Evolutionary conservation across 1,140 invertebrate genomes (phyloP), one percentile per base, ranked within the genome.

Genomic region (Achroia grisella): DNA sequence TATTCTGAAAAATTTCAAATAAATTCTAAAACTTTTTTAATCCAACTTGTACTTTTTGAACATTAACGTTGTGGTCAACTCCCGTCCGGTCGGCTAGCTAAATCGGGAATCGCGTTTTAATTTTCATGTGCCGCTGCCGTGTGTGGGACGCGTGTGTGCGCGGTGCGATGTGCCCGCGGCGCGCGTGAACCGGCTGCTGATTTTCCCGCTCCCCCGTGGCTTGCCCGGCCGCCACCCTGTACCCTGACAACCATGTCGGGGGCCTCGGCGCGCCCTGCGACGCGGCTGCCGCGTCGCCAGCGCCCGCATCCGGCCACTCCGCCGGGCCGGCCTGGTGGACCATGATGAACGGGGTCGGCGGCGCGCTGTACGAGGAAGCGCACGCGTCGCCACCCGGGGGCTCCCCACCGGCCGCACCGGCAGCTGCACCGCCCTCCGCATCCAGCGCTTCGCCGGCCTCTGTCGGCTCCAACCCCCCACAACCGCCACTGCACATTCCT

Each of bases 241-340:
- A 93, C 91, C 82, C 84, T 82, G 91, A 93, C 90, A 91, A 91
- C 91, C 91, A 91, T 91, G 90, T 91, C 87, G 88, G 88, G 88
- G 88, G 87, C 86, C 87, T 89, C 80, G 88, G 89, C 88, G 89
- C 89, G 87, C 84, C 88, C 87, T 89, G 89, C 87, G 88, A 90
- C 82, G 89, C 88, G 84, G 90, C 91, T 71, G 90, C 91, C 82
- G 89, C 89, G 86, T 89, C 90, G 87, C 90, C 90, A 89, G 91
- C 90, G 84, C 88, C 91, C 91, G 90, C 91, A 87, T 90, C 91
- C 89, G 91, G 90, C 90, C 89, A 91, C 89, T 91, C 90, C 88
- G 87, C 91, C 91, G 91, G 91, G 89, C 90, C 92, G 88, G 90
- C 89, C 87, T 92, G 91, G 92, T 93, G 92, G 89, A 88, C 87